Evolutionary conservation across 37 sponge, comb jelly and placozoan species (phyloP), one percentile per base, ranked within the genome.

Genomic region (Tethya wilhelma): DNA sequence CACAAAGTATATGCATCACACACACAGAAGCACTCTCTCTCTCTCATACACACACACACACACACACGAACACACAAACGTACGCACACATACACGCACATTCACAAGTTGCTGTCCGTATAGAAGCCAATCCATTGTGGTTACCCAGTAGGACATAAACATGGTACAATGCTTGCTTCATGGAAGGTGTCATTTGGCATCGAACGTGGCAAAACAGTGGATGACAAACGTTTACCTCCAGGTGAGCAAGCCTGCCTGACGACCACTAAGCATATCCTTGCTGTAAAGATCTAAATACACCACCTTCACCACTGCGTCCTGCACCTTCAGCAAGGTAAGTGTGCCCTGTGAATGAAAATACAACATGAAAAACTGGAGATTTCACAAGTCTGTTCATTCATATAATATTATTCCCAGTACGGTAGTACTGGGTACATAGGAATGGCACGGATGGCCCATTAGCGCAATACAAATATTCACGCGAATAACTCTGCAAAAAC

Each of bases 61-160:
- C n/a, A n/a, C n/a, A n/a, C n/a, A n/a, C n/a, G n/a, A n/a, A n/a
- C n/a, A n/a, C n/a, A n/a, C n/a, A n/a, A n/a, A n/a, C n/a, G n/a
- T n/a, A n/a, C n/a, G n/a, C n/a, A n/a, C n/a, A n/a, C n/a, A n/a
- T n/a, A n/a, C n/a, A n/a, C n/a, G 69, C 85, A 84, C 77, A 84
- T 68, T 84, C 85, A 84, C 85, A 84, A 34, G 85, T 84, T 42
- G 85, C 85, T 33, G 5, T n/a, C 2, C 40, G 31, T 68, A 84
- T 84, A 23, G 77, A 59, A 38, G 76, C 69, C 42, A 84, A 19
- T 33, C 32, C 64, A 69, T 70, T 70, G 41, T 72, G 55, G 25
- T 41, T 49, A 6, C 33, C 73, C 39, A 83, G 75, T 33, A 84
- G 70, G 5, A 68, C 25, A 56, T 77, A 77, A 28, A 78, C 79